Base-by-base conservation (phyloP, 2,888 invertebrate genomes). In the Habrosyne pyritoides region DNA sequence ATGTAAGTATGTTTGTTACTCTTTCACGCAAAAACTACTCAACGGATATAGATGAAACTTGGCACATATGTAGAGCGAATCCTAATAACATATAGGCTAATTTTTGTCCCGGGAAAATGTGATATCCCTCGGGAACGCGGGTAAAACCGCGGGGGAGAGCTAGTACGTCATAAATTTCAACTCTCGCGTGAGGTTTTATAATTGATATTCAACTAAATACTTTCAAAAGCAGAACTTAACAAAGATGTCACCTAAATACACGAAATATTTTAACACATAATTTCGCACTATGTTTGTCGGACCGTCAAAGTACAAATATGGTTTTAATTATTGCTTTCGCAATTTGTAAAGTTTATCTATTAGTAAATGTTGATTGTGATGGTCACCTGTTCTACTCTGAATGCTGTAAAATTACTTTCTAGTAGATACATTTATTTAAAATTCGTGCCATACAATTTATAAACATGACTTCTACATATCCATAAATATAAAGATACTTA, bases 251-350 rank as follows among this genome's bases (percentile, higher is more conserved):
- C 8, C 33, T 5, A 33, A 33, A 33, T 33, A 30, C 2, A 33
- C 33, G 6, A 4, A n/a, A 33, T 33, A n/a, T 33, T n/a, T 33
- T 12, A 33, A n/a, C n/a, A 33, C n/a, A n/a, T n/a, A n/a, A 24
- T 7, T 42, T 42, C 18, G 18, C 18, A 8, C 12, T 8, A 18
- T 42, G 5, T 8, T 42, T 42, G 42, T 42, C 18, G 18, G 18
- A 42, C 42, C 8, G 30, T 36, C 12, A 18, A 42, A 2, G 2
- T 18, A 18, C 7, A 51, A 55, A 61, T 62, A 63, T 55, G 53
- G 54, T 59, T 64, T 64, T 66, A 61, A 66, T 70, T 53, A 60
- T 58, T 53, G 55, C 61, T 66, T 64, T 67, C 60, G 64, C 49
- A 69, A 72, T 57, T 53, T 46, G 60, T 18, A 42, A 42, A 18